Conservation (phyloP, 1,140 invertebrate genomes). For the Asbolus verrucosus region DNA sequence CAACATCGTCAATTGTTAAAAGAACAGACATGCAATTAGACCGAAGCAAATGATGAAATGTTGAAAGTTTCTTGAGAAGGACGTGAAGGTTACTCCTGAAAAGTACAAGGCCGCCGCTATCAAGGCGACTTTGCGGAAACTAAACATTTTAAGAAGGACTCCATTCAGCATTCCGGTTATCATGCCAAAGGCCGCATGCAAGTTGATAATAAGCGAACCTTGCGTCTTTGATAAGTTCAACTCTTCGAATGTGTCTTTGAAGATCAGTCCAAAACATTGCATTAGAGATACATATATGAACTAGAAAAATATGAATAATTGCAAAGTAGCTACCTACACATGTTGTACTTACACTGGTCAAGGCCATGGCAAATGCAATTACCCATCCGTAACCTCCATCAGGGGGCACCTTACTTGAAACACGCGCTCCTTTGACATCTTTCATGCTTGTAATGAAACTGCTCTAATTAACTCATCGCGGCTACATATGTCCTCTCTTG, state of each 20-base stretch:
- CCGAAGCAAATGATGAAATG: constrained; percentile 74
- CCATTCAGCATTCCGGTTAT: constrained; percentile 74
- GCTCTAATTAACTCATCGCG: too few relatives aligned
- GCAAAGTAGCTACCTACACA: too few relatives aligned
- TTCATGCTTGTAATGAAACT: constrained; percentile 20
- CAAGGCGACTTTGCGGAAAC: constrained; percentile 73
- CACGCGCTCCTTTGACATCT: neutral
- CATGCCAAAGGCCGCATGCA: constrained; percentile 73
- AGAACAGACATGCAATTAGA: constrained; percentile 70
- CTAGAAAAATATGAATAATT: constrained; percentile 64
- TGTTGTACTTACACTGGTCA: constrained; percentile 70
- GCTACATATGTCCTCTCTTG: too few relatives aligned
- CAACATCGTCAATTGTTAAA: constrained; percentile 38
- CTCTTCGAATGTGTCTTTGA: constrained; percentile 70
- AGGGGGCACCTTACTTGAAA: constrained; percentile 2
- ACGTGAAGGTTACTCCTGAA: constrained; percentile 68
- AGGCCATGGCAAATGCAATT: constrained; percentile 71
- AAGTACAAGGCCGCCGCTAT: constrained; percentile 69
- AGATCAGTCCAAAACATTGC: constrained; percentile 77
- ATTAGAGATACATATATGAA: constrained; percentile 72
- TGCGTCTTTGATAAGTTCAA: constrained; percentile 72
- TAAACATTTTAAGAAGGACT: constrained; percentile 73
- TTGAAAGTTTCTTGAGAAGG: constrained; percentile 70
- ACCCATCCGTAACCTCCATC: constrained; percentile 79
- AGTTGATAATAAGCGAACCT: constrained; percentile 75